Evolutionary conservation across 2,113 vertebrate genomes (phyloP), one percentile per base, ranked within the genome.

Genomic region (Symphodus melops): DNA sequence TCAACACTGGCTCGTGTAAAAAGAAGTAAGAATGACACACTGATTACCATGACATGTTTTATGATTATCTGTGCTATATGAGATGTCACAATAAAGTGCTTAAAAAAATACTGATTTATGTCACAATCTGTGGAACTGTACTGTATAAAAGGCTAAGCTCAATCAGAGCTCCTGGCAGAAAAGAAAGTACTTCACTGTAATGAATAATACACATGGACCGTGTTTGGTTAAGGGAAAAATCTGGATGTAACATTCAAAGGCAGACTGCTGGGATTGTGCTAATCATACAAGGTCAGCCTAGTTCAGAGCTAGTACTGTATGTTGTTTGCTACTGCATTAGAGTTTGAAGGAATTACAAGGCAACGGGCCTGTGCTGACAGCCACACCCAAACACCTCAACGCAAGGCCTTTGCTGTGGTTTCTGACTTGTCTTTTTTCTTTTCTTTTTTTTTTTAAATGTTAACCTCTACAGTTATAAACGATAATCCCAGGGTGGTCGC

Each of bases 101-200:
- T 44, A 44, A 14, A 44, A 44, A 14, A 14, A 7, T 20, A 16
- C 42, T 44, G 48, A 62, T 51, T 68, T 4, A 55, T 53, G 64
- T 61, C 5, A 36, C 62, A 5, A 58, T 20, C 16, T 53, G n/a
- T 17, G 41, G 9, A 16, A 54, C 8, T 72, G 44, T 21, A 2
- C 65, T n/a, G n/a, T n/a, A n/a, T 74, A 55, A 59, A 71, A 72
- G 65, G 39, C 37, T 63, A 68, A 64, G 68, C 39, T 59, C 39
- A 56, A 33, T 42, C 33, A 51, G 12, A 64, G 33, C 14, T 76
- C 14, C 49, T 37, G 52, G 4, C 3, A 3, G 44, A 20, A 54
- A 66, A 55, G 19, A 23, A 73, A 44, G 14, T 28, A 25, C 19
- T 44, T 20, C 17, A 10, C 5, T 67, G 37, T 23, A 12, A 58